phyloP scores from a whole-genome alignment of 2,113 vertebrate species.

The Pithys albifrons region DNA sequence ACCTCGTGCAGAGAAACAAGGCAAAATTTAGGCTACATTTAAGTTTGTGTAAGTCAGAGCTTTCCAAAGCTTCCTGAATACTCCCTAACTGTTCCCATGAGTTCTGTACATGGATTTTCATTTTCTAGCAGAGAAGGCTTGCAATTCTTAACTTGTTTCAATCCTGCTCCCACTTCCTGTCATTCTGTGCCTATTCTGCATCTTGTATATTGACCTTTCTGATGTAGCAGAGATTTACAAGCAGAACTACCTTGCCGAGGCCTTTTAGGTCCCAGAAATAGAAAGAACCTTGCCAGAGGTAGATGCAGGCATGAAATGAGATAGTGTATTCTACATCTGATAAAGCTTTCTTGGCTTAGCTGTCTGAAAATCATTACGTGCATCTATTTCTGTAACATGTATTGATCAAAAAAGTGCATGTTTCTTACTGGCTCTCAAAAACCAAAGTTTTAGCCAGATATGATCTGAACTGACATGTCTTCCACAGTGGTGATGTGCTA shows the following conservation, averaged over 20 bases:
- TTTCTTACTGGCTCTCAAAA: not conserved
- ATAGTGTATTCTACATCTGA: conserved; percentile 60
- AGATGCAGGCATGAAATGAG: conserved; percentile 48
- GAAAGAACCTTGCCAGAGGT: conserved; percentile 54
- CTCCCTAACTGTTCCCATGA: conserved; percentile 1
- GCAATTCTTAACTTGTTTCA: conserved; percentile 29
- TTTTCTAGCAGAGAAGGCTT: conserved; percentile 8
- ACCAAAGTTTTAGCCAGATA: conserved; percentile 24
- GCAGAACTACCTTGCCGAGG: conserved; percentile 13
- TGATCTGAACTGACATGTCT: conserved; percentile 44
- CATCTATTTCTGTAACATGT: conserved; percentile 35
- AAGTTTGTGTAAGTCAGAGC: not conserved
- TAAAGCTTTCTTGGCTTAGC: conserved; percentile 28
- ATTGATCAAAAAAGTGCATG: conserved; percentile 28
- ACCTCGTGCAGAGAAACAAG: conserved; percentile 11
- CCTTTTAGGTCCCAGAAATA: conserved; percentile 48
- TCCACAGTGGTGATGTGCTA: not conserved
- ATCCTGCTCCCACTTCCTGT: not conserved
- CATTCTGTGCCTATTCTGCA: conserved; percentile 16
- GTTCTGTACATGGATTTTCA: conserved; percentile 4
- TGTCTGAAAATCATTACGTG: conserved; percentile 39
- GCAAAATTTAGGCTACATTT: conserved; percentile 10
- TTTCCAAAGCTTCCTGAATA: conserved; percentile 28
- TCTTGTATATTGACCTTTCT: conserved; percentile 59
- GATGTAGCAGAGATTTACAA: conserved; percentile 55